These are phyloP conservation scores for Tarsius wallacei DNA, from an alignment of 2,797 vertebrate species.

Conservation along the genomic window DNA sequence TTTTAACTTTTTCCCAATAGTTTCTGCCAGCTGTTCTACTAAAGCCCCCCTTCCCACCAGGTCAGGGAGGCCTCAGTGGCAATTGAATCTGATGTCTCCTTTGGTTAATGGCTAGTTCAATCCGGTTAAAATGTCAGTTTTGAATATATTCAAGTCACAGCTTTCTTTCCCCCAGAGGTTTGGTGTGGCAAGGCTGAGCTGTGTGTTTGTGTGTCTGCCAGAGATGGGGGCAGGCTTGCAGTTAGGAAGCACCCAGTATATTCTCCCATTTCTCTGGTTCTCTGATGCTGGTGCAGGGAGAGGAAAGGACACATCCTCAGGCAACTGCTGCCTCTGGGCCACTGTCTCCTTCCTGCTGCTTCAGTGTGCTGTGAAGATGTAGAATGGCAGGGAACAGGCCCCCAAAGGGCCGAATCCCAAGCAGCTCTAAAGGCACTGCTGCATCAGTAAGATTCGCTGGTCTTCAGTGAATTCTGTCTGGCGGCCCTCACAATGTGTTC, in stretches of 20 bases:
- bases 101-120: background rate
- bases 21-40: background rate
- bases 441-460: background rate
- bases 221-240: background rate
- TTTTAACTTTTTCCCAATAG: background rate
- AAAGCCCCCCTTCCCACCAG: background rate
- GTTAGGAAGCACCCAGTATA: background rate
- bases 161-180: background rate
- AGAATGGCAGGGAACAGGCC: fast-evolving
- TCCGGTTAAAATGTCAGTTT: background rate
- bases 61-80: background rate
- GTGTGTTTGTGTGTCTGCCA: background rate
- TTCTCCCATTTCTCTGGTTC: background rate
- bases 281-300: background rate
- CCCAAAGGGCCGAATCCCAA: background rate
- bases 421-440: background rate
- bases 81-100: background rate
- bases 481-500: no score
- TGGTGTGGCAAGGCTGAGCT: background rate
- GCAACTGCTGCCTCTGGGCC: fast-evolving
- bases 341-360: background rate
- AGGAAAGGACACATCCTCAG: background rate
- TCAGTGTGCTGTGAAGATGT: no score
- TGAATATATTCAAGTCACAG: background rate
- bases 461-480: background rate